Evolutionary conservation across 2,113 vertebrate species (phyloP).

Genomic region (Perca schrenkii): DNA sequence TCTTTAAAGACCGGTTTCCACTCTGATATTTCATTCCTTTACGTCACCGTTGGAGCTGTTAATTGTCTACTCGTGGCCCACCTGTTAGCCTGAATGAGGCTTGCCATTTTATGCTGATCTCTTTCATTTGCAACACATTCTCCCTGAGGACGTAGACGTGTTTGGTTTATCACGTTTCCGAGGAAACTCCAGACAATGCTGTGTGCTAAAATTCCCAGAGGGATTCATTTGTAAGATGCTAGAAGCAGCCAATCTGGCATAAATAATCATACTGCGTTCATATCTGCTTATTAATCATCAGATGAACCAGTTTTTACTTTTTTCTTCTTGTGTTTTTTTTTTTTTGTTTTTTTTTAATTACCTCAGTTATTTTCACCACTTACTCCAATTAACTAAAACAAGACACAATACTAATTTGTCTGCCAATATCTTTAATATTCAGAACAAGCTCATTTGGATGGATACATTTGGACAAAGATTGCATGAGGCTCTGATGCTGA

Average conservation of each 20-base stretch:
- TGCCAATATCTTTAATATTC: conserved; percentile 2
- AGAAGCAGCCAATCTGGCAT: conserved; percentile 17
- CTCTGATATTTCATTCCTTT: conserved; percentile 5
- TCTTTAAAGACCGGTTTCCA: conserved; percentile 2
- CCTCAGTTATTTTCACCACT: not conserved
- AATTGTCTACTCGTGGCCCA: conserved; percentile 2
- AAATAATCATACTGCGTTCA: not conserved
- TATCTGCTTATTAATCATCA: conserved; percentile 1
- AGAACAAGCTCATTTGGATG: not conserved
- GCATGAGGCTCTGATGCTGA: not conserved
- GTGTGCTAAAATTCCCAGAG: conserved; percentile 27
- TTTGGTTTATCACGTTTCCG: conserved; percentile 29
- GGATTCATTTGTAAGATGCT: conserved; percentile 17
- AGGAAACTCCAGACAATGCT: conserved; percentile 18
- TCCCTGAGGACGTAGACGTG: conserved; percentile 9
- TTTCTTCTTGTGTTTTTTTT: not conserved
- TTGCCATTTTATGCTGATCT: conserved; percentile 31
- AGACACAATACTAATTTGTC: not conserved
- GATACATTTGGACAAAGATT: not conserved
- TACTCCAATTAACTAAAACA: not conserved
- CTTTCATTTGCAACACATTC: conserved; percentile 38
- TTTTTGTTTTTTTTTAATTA: not conserved
- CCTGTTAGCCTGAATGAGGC: conserved; percentile 20
- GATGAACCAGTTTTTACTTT: not conserved
- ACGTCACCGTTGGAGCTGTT: not conserved